These are phyloP conservation scores for Tenrec ecaudatus DNA, from an alignment of 2,113 vertebrate species.

Conservation along the genomic window DNA sequence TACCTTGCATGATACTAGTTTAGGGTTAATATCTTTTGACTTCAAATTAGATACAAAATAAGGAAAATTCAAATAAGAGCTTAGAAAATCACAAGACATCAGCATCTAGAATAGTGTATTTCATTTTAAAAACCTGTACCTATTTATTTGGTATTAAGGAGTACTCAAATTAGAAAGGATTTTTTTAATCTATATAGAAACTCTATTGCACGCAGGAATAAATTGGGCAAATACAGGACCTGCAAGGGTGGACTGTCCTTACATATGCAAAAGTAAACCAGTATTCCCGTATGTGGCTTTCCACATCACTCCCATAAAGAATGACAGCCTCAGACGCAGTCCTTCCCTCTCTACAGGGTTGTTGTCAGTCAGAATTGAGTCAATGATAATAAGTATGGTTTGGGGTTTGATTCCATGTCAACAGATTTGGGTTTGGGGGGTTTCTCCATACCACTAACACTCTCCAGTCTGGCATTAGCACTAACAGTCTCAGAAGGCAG, in stretches of 20 bases:
- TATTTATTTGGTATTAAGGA: constrained; percentile 6
- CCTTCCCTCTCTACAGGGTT: too few relatives aligned
- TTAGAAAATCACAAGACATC: constrained; percentile 19
- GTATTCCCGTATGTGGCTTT: neutral
- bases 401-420: too few relatives aligned
- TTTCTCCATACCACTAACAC: neutral
- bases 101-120: constrained; percentile 26
- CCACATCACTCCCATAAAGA: too few relatives aligned
- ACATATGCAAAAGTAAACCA: neutral
- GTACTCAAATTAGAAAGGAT: neutral
- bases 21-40: constrained; percentile 42
- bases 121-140: constrained; percentile 1
- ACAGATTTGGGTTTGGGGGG: too few relatives aligned
- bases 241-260: neutral
- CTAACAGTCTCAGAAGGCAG: neutral
- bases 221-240: constrained; percentile 16
- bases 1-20: constrained; percentile 12
- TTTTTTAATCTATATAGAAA: neutral
- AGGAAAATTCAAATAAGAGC: neutral
- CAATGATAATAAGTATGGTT: too few relatives aligned
- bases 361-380: too few relatives aligned
- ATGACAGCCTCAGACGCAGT: too few relatives aligned
- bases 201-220: constrained; percentile 13
- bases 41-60: constrained; percentile 57
- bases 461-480: neutral